These are phyloP conservation scores for Triops cancriformis DNA, from an alignment of 1,140 invertebrate species.

Conservation along the genomic window DNA sequence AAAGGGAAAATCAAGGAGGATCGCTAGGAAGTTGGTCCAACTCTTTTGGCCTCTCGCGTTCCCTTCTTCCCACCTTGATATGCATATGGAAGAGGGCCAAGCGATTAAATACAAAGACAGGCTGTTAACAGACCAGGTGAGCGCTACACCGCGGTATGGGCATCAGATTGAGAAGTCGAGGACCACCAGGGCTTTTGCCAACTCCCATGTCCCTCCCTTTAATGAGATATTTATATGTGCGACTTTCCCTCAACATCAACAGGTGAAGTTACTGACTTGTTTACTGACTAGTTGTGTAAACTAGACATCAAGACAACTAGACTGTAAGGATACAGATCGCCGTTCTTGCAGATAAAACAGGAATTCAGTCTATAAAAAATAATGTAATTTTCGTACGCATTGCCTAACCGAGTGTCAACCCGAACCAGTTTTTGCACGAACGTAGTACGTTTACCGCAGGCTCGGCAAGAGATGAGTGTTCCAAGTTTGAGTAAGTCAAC, in stretches of 20 bases:
- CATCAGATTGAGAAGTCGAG: background rate
- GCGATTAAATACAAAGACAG: slow-evolving; percentile 1
- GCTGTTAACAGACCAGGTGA: slow-evolving; percentile 9
- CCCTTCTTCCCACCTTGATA: background rate
- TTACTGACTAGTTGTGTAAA: background rate
- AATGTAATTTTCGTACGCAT: too few relatives aligned
- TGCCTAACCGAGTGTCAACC: too few relatives aligned
- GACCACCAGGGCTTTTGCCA: slow-evolving; percentile 4
- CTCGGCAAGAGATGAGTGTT: too few relatives aligned
- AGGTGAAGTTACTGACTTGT: background rate
- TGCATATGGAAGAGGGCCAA: slow-evolving; percentile 19
- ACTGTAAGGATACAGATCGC: background rate
- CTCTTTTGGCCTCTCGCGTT: background rate
- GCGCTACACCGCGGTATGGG: background rate
- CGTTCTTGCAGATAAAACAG: too few relatives aligned
- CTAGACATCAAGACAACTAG: background rate
- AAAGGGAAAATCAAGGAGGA: background rate
- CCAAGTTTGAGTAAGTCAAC: too few relatives aligned
- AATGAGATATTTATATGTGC: slow-evolving; percentile 5
- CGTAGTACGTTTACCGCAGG: too few relatives aligned
- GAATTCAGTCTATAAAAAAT: too few relatives aligned
- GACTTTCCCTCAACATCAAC: background rate
- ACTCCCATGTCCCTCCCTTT: slow-evolving; percentile 12
- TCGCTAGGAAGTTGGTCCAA: background rate
- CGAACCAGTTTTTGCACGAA: too few relatives aligned